A percentile compares a stretch with the other conserved stretches of the same genome.
Evolutionary conservation across 2,888 invertebrate genomes (phyloP).

Genomic region (Gymnosoma rotundatum): DNA sequence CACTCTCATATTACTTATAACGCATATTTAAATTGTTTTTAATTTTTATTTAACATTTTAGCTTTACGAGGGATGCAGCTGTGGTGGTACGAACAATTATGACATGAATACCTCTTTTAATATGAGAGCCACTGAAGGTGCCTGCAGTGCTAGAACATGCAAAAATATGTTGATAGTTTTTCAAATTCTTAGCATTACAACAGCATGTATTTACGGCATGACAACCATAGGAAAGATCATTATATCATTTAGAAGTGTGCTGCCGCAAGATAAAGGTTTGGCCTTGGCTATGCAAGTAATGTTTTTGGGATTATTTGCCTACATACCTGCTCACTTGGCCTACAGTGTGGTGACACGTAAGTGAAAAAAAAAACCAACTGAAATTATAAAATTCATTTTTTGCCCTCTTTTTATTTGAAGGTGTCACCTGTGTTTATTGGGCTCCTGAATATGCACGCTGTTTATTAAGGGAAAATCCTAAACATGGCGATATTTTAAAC

Average conservation of each 20-base stretch:
- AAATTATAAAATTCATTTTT: background rate
- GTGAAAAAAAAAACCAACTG: conserved; percentile 51
- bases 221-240: conserved; percentile 82
- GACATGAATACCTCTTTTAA: conserved; percentile 70
- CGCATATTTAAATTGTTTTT: no score
- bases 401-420: conserved; percentile 72
- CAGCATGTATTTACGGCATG: conserved; percentile 80
- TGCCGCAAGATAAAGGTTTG: conserved; percentile 85
- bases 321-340: conserved; percentile 85
- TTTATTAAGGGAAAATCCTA: conserved; percentile 82
- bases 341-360: conserved; percentile 85
- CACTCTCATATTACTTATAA: no score
- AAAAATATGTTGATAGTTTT: conserved; percentile 83
- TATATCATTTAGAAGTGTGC: conserved; percentile 84
- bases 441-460: conserved; percentile 81
- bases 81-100: conserved; percentile 79
- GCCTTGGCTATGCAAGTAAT: conserved; percentile 85
- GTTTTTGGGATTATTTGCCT: conserved; percentile 84
- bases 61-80: conserved; percentile 84
- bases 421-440: conserved; percentile 83
- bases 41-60: conserved; percentile 68
- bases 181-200: conserved; percentile 82
- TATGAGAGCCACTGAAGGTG: conserved; percentile 83
- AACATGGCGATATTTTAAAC: conserved; percentile 83
- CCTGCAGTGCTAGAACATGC: conserved; percentile 83